A percentile compares a stretch with the other conserved stretches of the same genome.
phyloP scores from a whole-genome alignment of 2,113 vertebrate genomes.

The Bujurquina vittata region DNA sequence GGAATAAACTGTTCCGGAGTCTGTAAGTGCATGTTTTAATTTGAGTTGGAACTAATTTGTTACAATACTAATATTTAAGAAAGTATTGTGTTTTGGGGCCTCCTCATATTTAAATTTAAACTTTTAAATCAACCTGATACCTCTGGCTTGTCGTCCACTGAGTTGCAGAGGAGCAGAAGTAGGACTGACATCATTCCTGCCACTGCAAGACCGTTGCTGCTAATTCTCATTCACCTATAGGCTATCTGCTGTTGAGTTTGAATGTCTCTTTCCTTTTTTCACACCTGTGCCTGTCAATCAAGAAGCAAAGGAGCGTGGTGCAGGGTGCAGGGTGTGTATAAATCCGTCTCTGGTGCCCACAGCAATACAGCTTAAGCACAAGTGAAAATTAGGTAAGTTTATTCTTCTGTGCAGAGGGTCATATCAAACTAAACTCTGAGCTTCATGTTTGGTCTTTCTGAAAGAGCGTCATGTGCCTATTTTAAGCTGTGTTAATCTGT shows the following conservation, averaged over 20 bases:
- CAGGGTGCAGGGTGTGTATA: constrained; percentile 12
- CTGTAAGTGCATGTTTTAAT: too few species aligned
- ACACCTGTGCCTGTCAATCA: constrained; percentile 81
- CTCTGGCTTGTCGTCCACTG: neutral
- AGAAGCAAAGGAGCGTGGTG: constrained; percentile 9
- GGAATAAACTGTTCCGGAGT: too few species aligned
- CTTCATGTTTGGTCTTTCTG: neutral
- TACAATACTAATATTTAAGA: neutral
- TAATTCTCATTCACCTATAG: neutral
- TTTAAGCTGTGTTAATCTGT: constrained; percentile 56
- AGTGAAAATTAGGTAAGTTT: constrained; percentile 57
- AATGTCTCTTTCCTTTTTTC: constrained; percentile 44
- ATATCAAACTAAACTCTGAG: neutral
- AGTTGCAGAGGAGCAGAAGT: neutral
- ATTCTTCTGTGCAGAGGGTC: neutral
- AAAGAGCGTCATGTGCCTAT: constrained; percentile 51
- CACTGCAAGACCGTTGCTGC: neutral
- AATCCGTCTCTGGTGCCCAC: constrained; percentile 18
- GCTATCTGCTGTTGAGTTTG: neutral
- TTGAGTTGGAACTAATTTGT: neutral
- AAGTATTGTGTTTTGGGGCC: neutral
- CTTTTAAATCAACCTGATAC: neutral
- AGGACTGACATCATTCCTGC: neutral
- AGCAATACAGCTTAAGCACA: neutral
- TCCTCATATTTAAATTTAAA: neutral